Percentiles rank a stretch among this genome's conserved stretches.
phyloP scores from a whole-genome alignment of 2,113 vertebrate species.

The Peucedramus taeniatus region DNA sequence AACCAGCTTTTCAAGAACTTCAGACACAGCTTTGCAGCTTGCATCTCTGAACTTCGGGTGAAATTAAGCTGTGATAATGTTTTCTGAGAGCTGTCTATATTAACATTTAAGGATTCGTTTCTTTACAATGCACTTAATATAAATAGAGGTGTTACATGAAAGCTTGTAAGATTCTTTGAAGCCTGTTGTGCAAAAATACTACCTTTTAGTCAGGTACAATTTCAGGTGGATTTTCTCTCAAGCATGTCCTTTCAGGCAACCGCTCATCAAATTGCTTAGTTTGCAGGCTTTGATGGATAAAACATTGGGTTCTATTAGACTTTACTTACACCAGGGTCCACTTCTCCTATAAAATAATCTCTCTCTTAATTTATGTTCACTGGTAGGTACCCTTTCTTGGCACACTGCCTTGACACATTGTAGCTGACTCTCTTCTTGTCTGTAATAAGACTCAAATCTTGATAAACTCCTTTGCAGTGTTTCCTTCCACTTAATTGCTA shows the following conservation, averaged over 20 bases:
- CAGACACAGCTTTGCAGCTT: background rate
- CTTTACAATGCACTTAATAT: background rate
- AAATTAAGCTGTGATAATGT: background rate
- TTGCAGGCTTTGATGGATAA: constrained; percentile 37
- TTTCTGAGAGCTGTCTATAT: background rate
- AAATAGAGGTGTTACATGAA: background rate
- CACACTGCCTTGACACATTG: background rate
- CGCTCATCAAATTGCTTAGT: background rate
- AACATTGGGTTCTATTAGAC: constrained; percentile 15
- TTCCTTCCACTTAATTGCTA: background rate
- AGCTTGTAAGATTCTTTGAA: background rate
- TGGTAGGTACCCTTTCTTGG: background rate
- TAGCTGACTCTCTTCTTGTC: background rate
- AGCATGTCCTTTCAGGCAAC: background rate
- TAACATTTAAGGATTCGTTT: background rate
- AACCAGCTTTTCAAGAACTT: background rate
- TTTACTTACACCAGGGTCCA: background rate
- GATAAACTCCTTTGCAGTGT: background rate
- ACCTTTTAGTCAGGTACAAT: background rate
- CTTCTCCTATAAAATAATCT: background rate
- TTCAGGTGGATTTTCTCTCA: constrained; percentile 22
- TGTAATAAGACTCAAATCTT: background rate
- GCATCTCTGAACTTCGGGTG: background rate
- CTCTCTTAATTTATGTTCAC: background rate
- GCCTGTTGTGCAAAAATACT: background rate